Evolutionary conservation across 1,140 invertebrate genomes (phyloP), one percentile per base, ranked within the genome.

Genomic region (Scaptomyza graminum): DNA sequence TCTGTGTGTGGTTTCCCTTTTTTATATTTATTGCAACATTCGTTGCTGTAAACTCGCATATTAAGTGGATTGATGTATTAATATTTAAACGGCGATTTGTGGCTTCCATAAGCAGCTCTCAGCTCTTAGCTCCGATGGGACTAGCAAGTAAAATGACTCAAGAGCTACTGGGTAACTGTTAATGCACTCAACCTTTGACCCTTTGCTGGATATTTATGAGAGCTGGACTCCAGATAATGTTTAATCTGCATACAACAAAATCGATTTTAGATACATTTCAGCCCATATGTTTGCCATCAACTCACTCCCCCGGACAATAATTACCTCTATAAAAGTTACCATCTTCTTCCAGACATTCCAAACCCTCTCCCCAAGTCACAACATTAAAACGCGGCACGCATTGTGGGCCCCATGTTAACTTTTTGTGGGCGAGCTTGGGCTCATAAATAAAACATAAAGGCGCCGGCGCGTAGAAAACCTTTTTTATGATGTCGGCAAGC

Each of bases 51-150:
- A 89, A 81, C 78, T 84, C 85, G 71, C 85, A 81, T 89, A 84
- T 89, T 90, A 85, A 89, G 80, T 89, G 81, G 85, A 89, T 89
- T 89, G 85, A 90, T 90, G 80, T 90, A 89, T 89, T 85, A 89
- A 89, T 90, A 89, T 89, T 89, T 89, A 84, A 89, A 84, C 78
- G 80, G 68, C 72, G 85, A 84, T 84, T 89, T 89, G 84, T 74
- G 84, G 84, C 60, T 82, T 59, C 62, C 34, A 28, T 31, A 13
- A 34, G 47, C 18, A 50, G 47, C 47, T 28, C 47, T 8, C 25
- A 41, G 37, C 37, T n/a, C n/a, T 41, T 50, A 46, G 44, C 71
- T 59, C 52, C 28, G 56, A 16, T 43, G 22, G 22, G 3, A 22
- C 52, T 25, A n/a, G 7, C 41, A 28, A 43, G 49, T 22, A 11